A percentile compares a stretch with the other conserved stretches of the same genome.
phyloP scores from a whole-genome alignment of 2,888 invertebrate genomes.

The Cephalotes varians region DNA sequence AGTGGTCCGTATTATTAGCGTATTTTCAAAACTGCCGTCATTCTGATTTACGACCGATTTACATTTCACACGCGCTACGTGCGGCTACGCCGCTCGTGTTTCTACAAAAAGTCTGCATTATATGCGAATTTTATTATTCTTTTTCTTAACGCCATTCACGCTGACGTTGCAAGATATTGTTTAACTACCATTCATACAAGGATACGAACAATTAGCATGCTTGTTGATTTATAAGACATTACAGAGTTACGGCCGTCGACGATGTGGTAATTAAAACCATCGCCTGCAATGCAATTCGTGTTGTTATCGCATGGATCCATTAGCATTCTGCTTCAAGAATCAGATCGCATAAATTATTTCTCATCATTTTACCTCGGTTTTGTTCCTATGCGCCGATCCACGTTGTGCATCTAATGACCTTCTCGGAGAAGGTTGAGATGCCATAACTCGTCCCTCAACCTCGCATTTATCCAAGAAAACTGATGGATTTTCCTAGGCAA shows the following conservation, averaged over 20 bases:
- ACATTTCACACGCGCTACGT: background rate
- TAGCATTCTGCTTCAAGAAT: constrained; percentile 49
- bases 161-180: constrained; percentile 50
- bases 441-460: background rate
- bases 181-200: constrained; percentile 28
- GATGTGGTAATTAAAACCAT: constrained; percentile 71
- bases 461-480: constrained; percentile 22
- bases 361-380: background rate
- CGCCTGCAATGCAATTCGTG: constrained; percentile 58
- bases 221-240: constrained; percentile 71
- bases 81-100: background rate
- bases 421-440: constrained; percentile 3
- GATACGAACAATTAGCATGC: constrained; percentile 53
- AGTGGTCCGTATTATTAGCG: background rate
- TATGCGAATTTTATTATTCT: constrained; percentile 8
- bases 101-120: background rate
- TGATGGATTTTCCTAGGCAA: constrained; percentile 30
- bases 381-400: background rate
- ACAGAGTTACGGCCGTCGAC: constrained; percentile 26
- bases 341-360: constrained; percentile 70
- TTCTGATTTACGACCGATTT: constrained; percentile 21
- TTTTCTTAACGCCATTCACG: background rate
- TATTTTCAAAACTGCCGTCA: constrained; percentile 13
- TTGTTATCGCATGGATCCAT: constrained; percentile 51
- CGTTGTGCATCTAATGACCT: background rate